Conservation (phyloP, 2,797 vertebrate genomes). For the Mus caroli region DNA sequence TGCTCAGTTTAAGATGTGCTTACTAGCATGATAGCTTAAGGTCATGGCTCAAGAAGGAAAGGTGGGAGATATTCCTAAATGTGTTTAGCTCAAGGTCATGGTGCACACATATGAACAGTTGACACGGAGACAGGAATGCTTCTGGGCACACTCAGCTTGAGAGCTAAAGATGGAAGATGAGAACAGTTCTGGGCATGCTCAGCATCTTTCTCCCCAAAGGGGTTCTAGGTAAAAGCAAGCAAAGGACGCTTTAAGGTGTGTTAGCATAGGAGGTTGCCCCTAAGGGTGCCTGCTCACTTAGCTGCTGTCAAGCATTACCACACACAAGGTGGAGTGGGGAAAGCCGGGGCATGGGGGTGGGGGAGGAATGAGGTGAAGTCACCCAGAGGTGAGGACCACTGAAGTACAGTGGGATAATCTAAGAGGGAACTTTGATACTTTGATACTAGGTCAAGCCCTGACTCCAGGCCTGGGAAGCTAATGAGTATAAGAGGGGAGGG, state of each 20-base stretch:
- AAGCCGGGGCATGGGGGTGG: no score
- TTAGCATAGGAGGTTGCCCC: neutral
- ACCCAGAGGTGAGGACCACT: neutral
- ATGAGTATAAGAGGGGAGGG: neutral
- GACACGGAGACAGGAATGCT: neutral
- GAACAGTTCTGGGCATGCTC: neutral
- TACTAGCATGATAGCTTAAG: neutral
- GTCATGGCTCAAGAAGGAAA: neutral
- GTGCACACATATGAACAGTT: neutral
- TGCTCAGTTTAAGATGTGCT: neutral
- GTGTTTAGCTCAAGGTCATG: neutral
- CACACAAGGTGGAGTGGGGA: no score
- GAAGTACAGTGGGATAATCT: neutral
- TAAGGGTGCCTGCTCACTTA: neutral
- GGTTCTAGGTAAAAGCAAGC: neutral
- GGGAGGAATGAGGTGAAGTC: neutral
- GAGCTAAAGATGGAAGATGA: neutral
- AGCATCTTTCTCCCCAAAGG: neutral
- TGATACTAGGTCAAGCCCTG: neutral
- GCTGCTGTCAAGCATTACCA: neutral
- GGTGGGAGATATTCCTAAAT: neutral
- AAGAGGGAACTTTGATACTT: neutral
- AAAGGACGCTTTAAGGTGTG: neutral
- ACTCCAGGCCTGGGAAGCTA: neutral
- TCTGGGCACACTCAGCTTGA: neutral